Evolutionary conservation across 2,113 vertebrate genomes (phyloP).

Genomic region (Mus pahari): DNA sequence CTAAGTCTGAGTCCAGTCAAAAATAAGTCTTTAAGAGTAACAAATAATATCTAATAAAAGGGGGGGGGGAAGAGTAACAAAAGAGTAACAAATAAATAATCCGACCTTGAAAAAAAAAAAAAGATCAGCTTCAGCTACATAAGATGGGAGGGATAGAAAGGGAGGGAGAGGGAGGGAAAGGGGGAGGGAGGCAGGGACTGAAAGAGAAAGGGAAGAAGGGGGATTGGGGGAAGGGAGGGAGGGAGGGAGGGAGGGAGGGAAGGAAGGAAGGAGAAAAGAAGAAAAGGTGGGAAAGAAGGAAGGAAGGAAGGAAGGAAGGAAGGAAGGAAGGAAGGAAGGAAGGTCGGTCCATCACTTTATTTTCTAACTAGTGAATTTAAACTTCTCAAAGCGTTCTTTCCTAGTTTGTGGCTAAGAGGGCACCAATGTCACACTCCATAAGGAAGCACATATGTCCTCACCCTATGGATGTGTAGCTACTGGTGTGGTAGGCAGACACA

Average conservation of each 20-base stretch:
- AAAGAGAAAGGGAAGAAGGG: no score
- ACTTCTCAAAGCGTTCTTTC: neutral
- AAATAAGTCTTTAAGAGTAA: no score
- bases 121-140: no score
- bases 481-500: neutral
- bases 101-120: no score
- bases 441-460: neutral
- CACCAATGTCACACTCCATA: neutral
- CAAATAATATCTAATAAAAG: no score
- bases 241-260: neutral
- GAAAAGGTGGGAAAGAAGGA: no score
- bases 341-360: neutral
- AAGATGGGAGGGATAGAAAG: neutral
- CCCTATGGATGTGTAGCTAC: neutral
- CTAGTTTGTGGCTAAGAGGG: neutral
- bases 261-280: no score
- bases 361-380: constrained; percentile 10
- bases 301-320: neutral
- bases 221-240: neutral
- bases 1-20: no score
- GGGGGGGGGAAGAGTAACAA: no score
- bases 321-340: neutral
- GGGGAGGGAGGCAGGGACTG: neutral
- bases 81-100: no score
- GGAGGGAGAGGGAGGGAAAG: neutral